Percentiles rank a stretch among this genome's conserved stretches.
Evolutionary conservation across 2,113 vertebrate genomes (phyloP).

Genomic region (Pyxicephalus adspersus): DNA sequence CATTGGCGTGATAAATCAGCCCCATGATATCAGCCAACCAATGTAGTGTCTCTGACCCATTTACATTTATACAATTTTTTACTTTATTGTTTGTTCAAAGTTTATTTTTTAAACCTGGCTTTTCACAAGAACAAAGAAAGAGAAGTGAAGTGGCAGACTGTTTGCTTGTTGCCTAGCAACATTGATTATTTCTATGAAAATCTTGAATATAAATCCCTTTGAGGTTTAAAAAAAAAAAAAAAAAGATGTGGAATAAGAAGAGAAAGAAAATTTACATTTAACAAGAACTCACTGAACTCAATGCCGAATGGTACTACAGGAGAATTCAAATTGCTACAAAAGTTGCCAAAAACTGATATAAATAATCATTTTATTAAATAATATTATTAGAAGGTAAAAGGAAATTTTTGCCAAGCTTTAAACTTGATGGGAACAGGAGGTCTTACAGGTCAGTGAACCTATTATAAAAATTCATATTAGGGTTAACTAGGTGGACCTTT

Average conservation of each 20-base stretch:
- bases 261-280: neutral
- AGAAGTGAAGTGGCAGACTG: neutral
- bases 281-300: neutral
- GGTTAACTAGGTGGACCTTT: too few species aligned
- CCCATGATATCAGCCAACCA: too few species aligned
- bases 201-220: slow-evolving; percentile 6
- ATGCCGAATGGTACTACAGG: neutral
- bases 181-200: neutral
- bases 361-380: too few species aligned
- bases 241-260: neutral
- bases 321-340: neutral
- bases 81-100: neutral
- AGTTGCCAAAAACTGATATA: too few species aligned
- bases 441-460: too few species aligned
- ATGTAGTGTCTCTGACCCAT: too few species aligned
- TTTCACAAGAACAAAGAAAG: neutral
- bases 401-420: too few species aligned
- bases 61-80: too few species aligned
- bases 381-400: too few species aligned
- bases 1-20: too few species aligned
- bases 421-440: too few species aligned
- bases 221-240: neutral
- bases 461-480: too few species aligned
- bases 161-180: slow-evolving; percentile 15
- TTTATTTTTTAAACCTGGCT: neutral